phyloP scores from a whole-genome alignment of 2,888 invertebrate genomes.

The Pinctada fucata region DNA sequence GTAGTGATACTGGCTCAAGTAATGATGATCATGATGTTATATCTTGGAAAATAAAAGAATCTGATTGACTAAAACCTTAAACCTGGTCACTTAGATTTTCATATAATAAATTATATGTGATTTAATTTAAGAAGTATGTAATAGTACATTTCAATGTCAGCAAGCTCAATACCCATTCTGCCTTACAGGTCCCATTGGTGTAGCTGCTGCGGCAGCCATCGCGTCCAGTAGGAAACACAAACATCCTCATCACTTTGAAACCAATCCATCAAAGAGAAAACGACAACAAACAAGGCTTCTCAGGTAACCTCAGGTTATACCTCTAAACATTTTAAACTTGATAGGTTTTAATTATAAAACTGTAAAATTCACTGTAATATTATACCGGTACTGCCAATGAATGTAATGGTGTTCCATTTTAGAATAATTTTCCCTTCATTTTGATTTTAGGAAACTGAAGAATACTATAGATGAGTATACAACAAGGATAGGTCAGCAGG shows the following conservation, averaged over 20 bases:
- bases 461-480: constrained; percentile 90
- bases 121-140: too few species aligned
- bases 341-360: too few species aligned
- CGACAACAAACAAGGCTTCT: constrained; percentile 95
- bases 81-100: too few species aligned
- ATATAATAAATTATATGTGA: too few species aligned
- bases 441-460: constrained; percentile 74
- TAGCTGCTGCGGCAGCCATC: constrained; percentile 97
- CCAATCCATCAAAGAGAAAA: constrained; percentile 96
- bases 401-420: too few species aligned
- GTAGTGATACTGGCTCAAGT: not conserved
- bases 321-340: too few species aligned
- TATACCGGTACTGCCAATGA: too few species aligned
- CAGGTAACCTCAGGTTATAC: constrained; percentile 44
- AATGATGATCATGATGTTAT: too few species aligned
- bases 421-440: not conserved
- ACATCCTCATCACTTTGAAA: constrained; percentile 96
- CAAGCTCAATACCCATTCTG: not conserved
- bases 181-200: constrained; percentile 89
- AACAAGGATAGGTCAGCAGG: constrained; percentile 97
- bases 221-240: constrained; percentile 95
- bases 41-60: too few species aligned
- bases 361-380: too few species aligned
- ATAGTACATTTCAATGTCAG: too few species aligned
- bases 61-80: too few species aligned